Base-by-base conservation (phyloP, 1,140 invertebrate genomes). In the Drosophila quadrilineata region DNA sequence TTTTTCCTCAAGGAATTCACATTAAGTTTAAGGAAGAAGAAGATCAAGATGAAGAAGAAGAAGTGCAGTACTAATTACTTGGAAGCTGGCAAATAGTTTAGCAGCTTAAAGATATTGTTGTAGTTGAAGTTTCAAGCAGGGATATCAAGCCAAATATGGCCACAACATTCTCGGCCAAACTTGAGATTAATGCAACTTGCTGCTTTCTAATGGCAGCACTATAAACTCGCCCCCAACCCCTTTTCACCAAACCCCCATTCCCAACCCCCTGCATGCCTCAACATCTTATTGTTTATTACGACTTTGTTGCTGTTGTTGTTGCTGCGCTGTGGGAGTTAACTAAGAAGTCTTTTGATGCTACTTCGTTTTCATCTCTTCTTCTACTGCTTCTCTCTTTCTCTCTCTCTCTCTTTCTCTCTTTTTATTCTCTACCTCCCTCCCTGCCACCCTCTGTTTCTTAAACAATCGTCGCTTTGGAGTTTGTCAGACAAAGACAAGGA, bases 401-500 rank as follows among this genome's bases (percentile, higher is more conserved):
- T 8, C 29, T 24, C 12, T 21, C 3, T 17, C 17, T 10, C 57
- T 49, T 10, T 65, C 14, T 12, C 24, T 14, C 17, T 21, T 22
- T 26, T 21, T 26, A 5, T 36, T 16, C 62, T 36, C 21, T 14
- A 19, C 31, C 41, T 57, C 8, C 22, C 46, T 33, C 35, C n/a
- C n/a, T n/a, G n/a, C n/a, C n/a, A n/a, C n/a, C n/a, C n/a, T n/a
- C n/a, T n/a, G n/a, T n/a, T n/a, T n/a, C n/a, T n/a, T n/a, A n/a
- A n/a, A n/a, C n/a, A n/a, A n/a, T n/a, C n/a, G n/a, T n/a, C n/a
- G n/a, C n/a, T n/a, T n/a, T n/a, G 35, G 28, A 48, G 45, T 31
- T 48, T 48, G 28, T 33, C 45, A 31, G 35, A 26, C 14, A 33
- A 28, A 71, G 77, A 82, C 77, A 82, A 75, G 73, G 79, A 82